A percentile compares a stretch with the other conserved stretches of the same genome.
These are phyloP conservation scores for Pelosia muscerda DNA, from an alignment of 2,888 invertebrate species.

Conservation along the genomic window DNA sequence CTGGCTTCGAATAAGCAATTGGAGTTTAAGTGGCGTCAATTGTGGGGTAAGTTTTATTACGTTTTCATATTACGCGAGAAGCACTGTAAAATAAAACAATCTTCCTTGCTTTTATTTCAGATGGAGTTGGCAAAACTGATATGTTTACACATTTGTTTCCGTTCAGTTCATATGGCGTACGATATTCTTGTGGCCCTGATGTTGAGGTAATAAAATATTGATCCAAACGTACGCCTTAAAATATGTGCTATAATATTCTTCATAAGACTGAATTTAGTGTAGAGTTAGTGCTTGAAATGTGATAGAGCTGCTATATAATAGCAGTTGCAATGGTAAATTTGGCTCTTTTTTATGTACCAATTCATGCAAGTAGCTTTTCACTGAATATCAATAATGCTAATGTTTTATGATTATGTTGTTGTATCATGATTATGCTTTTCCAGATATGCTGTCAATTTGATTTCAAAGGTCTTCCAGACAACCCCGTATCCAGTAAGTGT, in stretches of 20 bases:
- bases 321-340: too few relatives aligned
- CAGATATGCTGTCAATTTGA: constrained; percentile 98
- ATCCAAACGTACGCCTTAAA: background rate
- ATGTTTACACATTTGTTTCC: constrained; percentile 99
- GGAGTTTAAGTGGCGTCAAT: constrained; percentile 97
- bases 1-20: constrained; percentile 93
- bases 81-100: background rate
- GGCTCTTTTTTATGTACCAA: too few relatives aligned
- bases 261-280: background rate
- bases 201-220: constrained; percentile 87
- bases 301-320: too few relatives aligned
- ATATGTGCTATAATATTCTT: background rate
- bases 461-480: constrained; percentile 92
- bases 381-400: background rate
- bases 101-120: constrained; percentile 74
- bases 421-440: background rate
- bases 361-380: background rate
- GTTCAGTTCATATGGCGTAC: constrained; percentile 99
- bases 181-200: constrained; percentile 99
- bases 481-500: constrained; percentile 90
- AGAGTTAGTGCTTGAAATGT: background rate
- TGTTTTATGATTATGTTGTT: too few relatives aligned
- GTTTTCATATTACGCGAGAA: too few relatives aligned
- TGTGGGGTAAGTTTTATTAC: constrained; percentile 91
- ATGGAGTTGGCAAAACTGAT: constrained; percentile 92